These are phyloP conservation scores for Sebastes jordani DNA, from an alignment of 2,797 vertebrate genomes.

Conservation along the genomic window DNA sequence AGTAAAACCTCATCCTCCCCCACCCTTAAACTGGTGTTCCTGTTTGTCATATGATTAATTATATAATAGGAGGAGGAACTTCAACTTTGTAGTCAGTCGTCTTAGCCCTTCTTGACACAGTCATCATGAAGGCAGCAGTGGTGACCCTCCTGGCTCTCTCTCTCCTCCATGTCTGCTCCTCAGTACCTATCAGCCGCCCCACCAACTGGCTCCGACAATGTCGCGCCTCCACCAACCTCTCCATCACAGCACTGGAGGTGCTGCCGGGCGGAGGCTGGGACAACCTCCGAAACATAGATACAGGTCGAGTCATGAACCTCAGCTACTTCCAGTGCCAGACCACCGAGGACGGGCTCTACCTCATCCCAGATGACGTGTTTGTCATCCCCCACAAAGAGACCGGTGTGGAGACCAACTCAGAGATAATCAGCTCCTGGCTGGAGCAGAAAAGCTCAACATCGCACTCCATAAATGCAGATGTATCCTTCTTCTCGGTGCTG, in stretches of 20 bases:
- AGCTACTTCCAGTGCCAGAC: slow-evolving; percentile 88
- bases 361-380: slow-evolving; percentile 90
- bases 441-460: slow-evolving; percentile 86
- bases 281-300: slow-evolving; percentile 91
- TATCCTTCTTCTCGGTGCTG: slow-evolving; percentile 76
- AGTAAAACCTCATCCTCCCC: not conserved
- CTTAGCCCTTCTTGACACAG: not conserved
- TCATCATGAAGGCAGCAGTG: slow-evolving; percentile 49
- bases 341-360: slow-evolving; percentile 88
- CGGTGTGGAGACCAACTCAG: slow-evolving; percentile 89
- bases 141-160: slow-evolving; percentile 49
- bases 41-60: slow-evolving; percentile 36
- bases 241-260: slow-evolving; percentile 85
- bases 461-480: slow-evolving; percentile 83
- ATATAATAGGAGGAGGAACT: slow-evolving; percentile 16
- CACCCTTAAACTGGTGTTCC: not conserved
- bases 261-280: slow-evolving; percentile 94
- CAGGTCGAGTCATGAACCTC: slow-evolving; percentile 88
- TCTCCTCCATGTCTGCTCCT: slow-evolving; percentile 44
- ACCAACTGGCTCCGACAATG: slow-evolving; percentile 82
- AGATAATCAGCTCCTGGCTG: slow-evolving; percentile 89
- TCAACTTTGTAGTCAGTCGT: not conserved
- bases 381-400: slow-evolving; percentile 89
- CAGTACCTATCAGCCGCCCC: slow-evolving; percentile 55
- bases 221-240: slow-evolving; percentile 65